Base-by-base conservation (phyloP, 2,888 invertebrate species). In the Cephus rjabovi region DNA sequence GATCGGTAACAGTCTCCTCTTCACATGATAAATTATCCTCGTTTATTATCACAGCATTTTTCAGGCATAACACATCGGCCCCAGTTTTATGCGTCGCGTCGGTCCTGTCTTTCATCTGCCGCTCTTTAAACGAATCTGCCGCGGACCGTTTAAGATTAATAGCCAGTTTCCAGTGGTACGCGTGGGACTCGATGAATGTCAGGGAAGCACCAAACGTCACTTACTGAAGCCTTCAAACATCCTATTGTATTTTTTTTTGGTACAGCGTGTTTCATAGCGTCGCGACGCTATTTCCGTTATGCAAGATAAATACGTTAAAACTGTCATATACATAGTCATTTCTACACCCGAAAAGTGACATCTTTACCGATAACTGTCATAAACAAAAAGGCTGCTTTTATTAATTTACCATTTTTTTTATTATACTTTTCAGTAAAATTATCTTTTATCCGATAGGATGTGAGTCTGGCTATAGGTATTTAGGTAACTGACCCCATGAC, bases 401-500 rank as follows among this genome's bases (percentile, higher is more conserved):
- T 56, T 56, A 6, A 40, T 23, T 40, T 40, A 23, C 6, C 0
- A 23, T 23, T 56, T 1, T 15, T 6, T 6, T 6, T 1, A 23
- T 56, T 56, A 56, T 56, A 23, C 1, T 23, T 9, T 23, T 56
- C 23, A 23, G 9, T 23, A 23, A 0, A 23, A 2, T 23, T 9
- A 23, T 56, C 23, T 56, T 56, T 2, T 23, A 9, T 56, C 23
- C 23, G 71, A 71, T 71, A 71, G 71, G 71, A 71, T 71, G 31
- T 31, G 12, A 23, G 23, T 56, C 23, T 56, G 56, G 6, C 56
- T 56, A 56, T 56, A 56, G 0, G 56, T 56, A 56, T 23, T 69
- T 75, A 77, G 75, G 71, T 74, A 74, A 76, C 74, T 40, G 79
- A 76, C 77, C 79, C 80, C 81, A 76, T 69, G 75, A 31, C 71